Evolutionary conservation across 1,140 invertebrate species (phyloP).

Genomic region (Gryllus bimaculatus): DNA sequence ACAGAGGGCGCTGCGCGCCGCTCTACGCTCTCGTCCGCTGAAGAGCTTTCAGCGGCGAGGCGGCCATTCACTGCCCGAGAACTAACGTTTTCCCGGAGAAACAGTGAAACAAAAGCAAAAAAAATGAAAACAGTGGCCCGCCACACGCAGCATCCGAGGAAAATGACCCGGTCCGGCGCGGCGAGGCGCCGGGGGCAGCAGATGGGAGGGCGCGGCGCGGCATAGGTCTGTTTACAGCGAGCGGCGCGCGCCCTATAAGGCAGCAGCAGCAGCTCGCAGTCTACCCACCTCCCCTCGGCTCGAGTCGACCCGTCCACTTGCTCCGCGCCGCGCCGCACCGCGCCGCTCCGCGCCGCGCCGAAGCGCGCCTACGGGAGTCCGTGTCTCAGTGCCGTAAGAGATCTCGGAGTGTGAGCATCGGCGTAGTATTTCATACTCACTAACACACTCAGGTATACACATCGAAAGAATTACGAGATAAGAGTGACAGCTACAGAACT

Average conservation of each 20-base stretch:
- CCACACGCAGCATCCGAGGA: neutral
- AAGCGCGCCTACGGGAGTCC: too few relatives aligned
- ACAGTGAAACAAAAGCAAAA: neutral
- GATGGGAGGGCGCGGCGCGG: neutral
- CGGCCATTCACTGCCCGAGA: neutral
- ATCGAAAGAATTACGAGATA: conserved; percentile 11
- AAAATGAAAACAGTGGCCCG: neutral
- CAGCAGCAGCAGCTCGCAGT: conserved; percentile 15
- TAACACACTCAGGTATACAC: conserved; percentile 16
- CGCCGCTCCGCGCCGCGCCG: neutral
- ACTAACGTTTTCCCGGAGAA: neutral
- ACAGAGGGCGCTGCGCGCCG: neutral
- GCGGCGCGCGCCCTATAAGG: conserved; percentile 22
- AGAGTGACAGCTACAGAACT: neutral
- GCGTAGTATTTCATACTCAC: conserved; percentile 7
- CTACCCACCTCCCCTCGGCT: conserved; percentile 11
- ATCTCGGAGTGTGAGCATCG: conserved; percentile 12
- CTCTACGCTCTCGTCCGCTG: too few relatives aligned
- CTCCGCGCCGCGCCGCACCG: conserved; percentile 1
- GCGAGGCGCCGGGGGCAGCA: neutral
- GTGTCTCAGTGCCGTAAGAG: conserved; percentile 18
- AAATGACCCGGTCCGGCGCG: neutral
- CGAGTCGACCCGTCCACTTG: conserved; percentile 19
- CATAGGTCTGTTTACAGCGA: conserved; percentile 21
- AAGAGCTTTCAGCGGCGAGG: neutral